These are phyloP conservation scores for Montipora efflorescens DNA, from an alignment of 64 coral and sea anemone genomes.

Conservation along the genomic window DNA sequence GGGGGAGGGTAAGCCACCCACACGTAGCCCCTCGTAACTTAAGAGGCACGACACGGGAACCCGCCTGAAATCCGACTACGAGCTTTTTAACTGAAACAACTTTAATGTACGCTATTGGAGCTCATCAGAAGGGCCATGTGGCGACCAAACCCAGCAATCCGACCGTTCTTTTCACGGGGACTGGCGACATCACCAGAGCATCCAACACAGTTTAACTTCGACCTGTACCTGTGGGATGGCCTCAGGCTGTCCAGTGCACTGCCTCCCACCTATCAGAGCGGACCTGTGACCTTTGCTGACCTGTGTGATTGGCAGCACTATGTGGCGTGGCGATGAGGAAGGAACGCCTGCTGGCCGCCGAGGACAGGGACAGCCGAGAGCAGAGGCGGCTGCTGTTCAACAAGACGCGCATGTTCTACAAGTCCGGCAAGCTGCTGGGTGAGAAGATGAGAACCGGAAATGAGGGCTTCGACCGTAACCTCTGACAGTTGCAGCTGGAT, in stretches of 20 bases:
- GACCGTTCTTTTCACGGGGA: not conserved
- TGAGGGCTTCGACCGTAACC: too few species aligned
- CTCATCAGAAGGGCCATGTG: not conserved
- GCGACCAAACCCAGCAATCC: not conserved
- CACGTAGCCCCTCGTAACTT: conserved; percentile 6
- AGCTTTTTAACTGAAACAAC: conserved; percentile 78
- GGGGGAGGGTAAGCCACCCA: not conserved
- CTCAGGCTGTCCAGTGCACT: too few species aligned
- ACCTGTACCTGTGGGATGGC: not conserved
- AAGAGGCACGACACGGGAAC: not conserved
- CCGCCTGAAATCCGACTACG: conserved; percentile 48
- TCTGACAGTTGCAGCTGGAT: too few species aligned
- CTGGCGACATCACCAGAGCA: not conserved
- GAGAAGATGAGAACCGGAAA: too few species aligned
- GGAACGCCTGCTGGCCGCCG: too few species aligned
- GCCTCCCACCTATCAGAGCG: too few species aligned
- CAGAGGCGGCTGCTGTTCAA: not conserved
- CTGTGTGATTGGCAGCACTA: not conserved
- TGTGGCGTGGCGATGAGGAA: not conserved
- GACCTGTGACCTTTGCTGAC: too few species aligned
- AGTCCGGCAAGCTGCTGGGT: not conserved
- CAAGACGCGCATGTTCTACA: not conserved
- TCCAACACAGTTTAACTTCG: not conserved
- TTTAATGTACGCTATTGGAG: conserved; percentile 71
- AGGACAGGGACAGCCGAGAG: not conserved